These are phyloP conservation scores for Ophiothrix spiculata DNA, from an alignment of 35 echinoderm and acorn worm genomes.

Conservation along the genomic window DNA sequence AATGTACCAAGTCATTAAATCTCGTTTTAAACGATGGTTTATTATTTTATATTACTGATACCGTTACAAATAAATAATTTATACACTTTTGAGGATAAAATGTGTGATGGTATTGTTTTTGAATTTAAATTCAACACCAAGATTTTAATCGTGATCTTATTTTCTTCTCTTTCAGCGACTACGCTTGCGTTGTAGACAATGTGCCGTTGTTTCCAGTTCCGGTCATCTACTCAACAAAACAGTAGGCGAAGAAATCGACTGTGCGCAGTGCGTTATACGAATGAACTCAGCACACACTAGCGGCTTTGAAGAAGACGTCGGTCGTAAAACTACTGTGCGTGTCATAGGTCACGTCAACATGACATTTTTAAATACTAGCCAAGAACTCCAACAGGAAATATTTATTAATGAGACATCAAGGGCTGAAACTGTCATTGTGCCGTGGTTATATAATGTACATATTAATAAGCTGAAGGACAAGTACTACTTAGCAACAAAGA, in stretches of 20 bases:
- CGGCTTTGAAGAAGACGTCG: constrained; percentile 61
- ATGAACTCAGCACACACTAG: constrained; percentile 67
- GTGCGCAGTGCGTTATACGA: constrained; percentile 71
- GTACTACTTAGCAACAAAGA: constrained; percentile 35
- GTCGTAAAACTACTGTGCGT: constrained; percentile 63
- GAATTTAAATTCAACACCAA: too few species aligned
- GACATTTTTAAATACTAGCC: constrained; percentile 14
- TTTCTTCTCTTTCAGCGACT: constrained; percentile 34
- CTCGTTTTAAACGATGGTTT: too few species aligned
- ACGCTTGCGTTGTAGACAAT: constrained; percentile 41
- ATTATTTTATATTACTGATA: too few species aligned
- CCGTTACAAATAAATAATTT: too few species aligned
- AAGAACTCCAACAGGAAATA: constrained; percentile 16
- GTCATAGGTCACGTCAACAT: constrained; percentile 78
- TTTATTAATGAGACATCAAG: constrained; percentile 33
- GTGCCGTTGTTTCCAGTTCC: constrained; percentile 77
- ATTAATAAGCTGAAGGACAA: constrained; percentile 46
- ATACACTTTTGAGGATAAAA: too few species aligned
- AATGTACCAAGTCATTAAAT: too few species aligned
- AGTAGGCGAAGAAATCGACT: constrained; percentile 68
- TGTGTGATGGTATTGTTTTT: too few species aligned
- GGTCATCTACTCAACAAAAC: constrained; percentile 64
- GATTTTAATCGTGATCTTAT: too few species aligned
- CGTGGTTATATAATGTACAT: constrained; percentile 59
- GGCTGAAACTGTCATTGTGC: constrained; percentile 29